Percentiles rank a stretch among this genome's conserved stretches.
phyloP scores from a whole-genome alignment of 2,113 vertebrate genomes.

The Rissa tridactyla region DNA sequence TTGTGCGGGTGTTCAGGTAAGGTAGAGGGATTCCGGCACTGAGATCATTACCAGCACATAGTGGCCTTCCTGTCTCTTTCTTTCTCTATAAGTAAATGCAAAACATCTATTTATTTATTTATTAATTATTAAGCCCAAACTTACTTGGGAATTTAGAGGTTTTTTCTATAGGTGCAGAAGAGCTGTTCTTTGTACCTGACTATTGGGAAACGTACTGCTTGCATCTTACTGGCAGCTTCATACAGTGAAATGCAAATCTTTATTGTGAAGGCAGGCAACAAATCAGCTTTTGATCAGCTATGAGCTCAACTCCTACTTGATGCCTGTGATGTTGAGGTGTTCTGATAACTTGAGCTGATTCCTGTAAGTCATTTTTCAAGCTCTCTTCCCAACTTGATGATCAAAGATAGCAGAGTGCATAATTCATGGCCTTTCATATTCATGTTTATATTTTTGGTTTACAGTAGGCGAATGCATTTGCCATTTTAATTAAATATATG shows the following conservation, averaged over 20 bases:
- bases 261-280: neutral
- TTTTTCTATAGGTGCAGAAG: neutral
- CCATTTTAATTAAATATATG: slow-evolving; percentile 23
- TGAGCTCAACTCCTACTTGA: neutral
- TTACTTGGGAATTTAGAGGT: neutral
- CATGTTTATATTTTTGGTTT: slow-evolving; percentile 46
- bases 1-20: neutral
- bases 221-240: neutral
- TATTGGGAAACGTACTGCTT: neutral
- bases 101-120: neutral
- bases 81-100: neutral
- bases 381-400: neutral
- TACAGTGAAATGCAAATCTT: neutral
- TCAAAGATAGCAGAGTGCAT: slow-evolving; percentile 24
- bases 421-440: slow-evolving; percentile 50
- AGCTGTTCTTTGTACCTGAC: neutral
- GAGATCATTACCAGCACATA: neutral
- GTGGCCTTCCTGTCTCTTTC: neutral
- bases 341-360: neutral
- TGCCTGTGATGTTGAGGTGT: neutral
- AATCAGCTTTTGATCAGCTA: slow-evolving; percentile 25
- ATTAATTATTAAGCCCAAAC: neutral
- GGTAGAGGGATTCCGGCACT: neutral
- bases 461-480: neutral
- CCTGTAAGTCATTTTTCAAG: neutral